Percentiles rank a stretch among this genome's conserved stretches.
phyloP scores from a whole-genome alignment of 2,888 invertebrate genomes.

The Caenorhabditis macrosperma region DNA sequence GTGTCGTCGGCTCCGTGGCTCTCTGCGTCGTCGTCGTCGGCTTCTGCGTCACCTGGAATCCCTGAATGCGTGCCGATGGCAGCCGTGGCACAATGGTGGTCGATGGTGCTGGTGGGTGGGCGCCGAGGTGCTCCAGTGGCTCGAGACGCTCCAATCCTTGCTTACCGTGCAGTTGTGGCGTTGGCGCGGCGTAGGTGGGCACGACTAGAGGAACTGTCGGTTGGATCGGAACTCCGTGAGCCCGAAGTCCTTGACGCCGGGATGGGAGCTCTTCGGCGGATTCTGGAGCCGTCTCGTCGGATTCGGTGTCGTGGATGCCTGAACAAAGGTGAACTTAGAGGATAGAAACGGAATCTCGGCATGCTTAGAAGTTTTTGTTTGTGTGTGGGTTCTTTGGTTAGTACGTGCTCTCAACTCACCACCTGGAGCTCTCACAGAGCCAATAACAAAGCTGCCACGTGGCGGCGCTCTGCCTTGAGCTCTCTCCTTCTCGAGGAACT shows the following conservation, averaged over 20 bases:
- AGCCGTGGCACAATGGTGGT: slow-evolving; percentile 54
- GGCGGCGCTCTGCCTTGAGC: slow-evolving; percentile 24
- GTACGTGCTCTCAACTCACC: slow-evolving; percentile 10
- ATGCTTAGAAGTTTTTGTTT: neutral
- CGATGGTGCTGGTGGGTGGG: slow-evolving; percentile 54
- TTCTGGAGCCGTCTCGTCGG: slow-evolving; percentile 31
- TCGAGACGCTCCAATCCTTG: slow-evolving; percentile 16
- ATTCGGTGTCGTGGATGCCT: slow-evolving; percentile 41
- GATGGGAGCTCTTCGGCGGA: slow-evolving; percentile 12
- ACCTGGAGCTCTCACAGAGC: slow-evolving; percentile 27
- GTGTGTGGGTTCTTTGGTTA: neutral
- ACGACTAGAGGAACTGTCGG: slow-evolving; percentile 57
- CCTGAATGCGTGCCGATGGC: slow-evolving; percentile 50
- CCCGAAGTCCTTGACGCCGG: slow-evolving; percentile 16
- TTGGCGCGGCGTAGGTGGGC: slow-evolving; percentile 49
- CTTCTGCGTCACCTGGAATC: slow-evolving; percentile 46
- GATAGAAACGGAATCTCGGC: neutral
- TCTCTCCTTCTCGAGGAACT: slow-evolving; percentile 43
- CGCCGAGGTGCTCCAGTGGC: slow-evolving; percentile 33
- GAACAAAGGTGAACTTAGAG: slow-evolving; percentile 2
- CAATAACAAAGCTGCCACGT: slow-evolving; percentile 41
- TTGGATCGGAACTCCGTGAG: slow-evolving; percentile 55
- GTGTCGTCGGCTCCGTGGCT: slow-evolving; percentile 1
- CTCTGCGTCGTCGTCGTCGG: neutral
- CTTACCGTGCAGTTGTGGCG: slow-evolving; percentile 33